These are phyloP conservation scores for Adrianichthys oophorus DNA, from an alignment of 2,797 vertebrate species.

Conservation along the genomic window DNA sequence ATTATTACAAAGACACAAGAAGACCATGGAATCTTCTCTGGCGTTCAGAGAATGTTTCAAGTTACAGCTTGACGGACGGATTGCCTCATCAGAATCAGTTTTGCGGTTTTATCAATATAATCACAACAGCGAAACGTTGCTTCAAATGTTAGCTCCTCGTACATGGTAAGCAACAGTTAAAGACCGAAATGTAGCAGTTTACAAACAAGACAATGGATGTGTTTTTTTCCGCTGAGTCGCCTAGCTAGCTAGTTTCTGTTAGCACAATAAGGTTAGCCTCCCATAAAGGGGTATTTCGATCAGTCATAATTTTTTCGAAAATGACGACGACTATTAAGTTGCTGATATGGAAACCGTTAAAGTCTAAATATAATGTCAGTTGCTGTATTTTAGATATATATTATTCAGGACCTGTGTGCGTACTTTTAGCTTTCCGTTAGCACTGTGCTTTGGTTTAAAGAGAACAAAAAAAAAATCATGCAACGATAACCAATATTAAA, in stretches of 20 bases:
- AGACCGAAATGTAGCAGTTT: no score
- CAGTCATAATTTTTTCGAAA: no score
- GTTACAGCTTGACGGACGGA: no score
- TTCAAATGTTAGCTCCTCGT: no score
- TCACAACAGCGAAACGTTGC: no score
- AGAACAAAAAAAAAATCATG: conserved; percentile 4
- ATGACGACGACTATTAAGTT: no score
- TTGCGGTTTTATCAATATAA: no score
- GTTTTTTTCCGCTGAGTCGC: conserved; percentile 75
- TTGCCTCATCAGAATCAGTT: no score
- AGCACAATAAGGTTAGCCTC: conserved; percentile 66
- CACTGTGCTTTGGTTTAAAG: conserved; percentile 42
- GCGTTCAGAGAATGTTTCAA: no score
- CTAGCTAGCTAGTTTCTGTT: conserved; percentile 67
- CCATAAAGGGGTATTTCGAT: not conserved
- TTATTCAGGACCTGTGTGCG: conserved; percentile 5
- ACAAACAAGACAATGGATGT: not conserved
- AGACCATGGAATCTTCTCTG: no score
- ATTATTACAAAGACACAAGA: no score
- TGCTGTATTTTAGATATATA: not conserved
- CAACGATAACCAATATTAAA: conserved; percentile 13
- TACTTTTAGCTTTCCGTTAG: conserved; percentile 33
- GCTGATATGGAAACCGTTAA: not conserved
- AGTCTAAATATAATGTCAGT: rapidly evolving
- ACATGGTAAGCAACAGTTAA: no score